phyloP scores from a whole-genome alignment of 1,140 invertebrate genomes.

The Heliothis subflexa region DNA sequence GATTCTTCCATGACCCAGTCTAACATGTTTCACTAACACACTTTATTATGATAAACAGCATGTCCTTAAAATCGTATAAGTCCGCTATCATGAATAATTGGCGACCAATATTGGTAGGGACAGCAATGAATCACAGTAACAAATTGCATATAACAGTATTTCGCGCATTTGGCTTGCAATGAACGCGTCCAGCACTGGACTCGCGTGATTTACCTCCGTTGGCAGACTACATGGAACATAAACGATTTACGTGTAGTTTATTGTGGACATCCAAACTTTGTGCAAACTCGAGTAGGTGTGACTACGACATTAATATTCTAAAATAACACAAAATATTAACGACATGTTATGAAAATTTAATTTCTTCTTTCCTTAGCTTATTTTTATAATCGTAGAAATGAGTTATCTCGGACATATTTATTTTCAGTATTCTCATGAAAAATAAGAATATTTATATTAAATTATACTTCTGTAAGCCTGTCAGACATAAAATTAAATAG shows the following conservation, averaged over 20 bases:
- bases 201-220: conserved; percentile 34
- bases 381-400: conserved; percentile 28
- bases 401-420: conserved; percentile 10
- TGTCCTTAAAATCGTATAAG: conserved; percentile 2
- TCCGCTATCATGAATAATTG: neutral
- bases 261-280: conserved; percentile 19
- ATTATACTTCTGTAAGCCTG: neutral
- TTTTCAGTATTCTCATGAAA: conserved; percentile 5
- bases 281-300: conserved; percentile 22
- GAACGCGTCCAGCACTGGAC: neutral
- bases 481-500: conserved; percentile 18
- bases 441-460: conserved; percentile 39
- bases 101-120: neutral
- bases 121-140: conserved; percentile 26
- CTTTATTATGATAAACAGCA: neutral
- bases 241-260: conserved; percentile 13
- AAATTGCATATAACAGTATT: conserved; percentile 27
- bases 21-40: neutral
- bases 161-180: conserved; percentile 30
- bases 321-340: conserved; percentile 27
- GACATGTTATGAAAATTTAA: conserved; percentile 31
- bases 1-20: neutral
- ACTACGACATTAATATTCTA: neutral
- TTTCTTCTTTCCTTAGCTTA: conserved; percentile 6
- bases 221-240: conserved; percentile 34